Evolutionary conservation across 1,140 invertebrate species (phyloP).

Genomic region (Thalassaphorura encarpata): DNA sequence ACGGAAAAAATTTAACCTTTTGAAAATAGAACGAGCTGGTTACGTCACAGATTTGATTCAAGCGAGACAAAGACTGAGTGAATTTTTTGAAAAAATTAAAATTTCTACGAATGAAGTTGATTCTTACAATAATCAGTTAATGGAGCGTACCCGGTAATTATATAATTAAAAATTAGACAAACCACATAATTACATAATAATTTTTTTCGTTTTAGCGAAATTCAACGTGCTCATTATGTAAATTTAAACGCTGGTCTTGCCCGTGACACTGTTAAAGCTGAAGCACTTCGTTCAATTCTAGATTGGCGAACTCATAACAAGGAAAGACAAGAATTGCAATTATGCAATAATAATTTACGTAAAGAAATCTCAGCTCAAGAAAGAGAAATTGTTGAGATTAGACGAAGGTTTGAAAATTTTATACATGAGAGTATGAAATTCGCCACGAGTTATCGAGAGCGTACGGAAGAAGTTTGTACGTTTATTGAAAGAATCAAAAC

Average conservation of each 20-base stretch:
- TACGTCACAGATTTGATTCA: constrained; percentile 11
- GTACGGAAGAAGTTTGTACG: constrained; percentile 26
- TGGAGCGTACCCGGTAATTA: constrained; percentile 3
- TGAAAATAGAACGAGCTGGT: constrained; percentile 15
- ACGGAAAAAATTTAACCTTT: constrained; percentile 8
- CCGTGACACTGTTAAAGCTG: constrained; percentile 22
- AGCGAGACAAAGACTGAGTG: constrained; percentile 9
- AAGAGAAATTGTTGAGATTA: constrained; percentile 1
- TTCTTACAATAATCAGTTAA: constrained; percentile 11
- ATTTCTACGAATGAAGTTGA: constrained; percentile 20
- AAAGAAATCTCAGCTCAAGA: constrained; percentile 15
- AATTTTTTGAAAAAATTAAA: constrained; percentile 17
- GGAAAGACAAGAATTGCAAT: constrained; percentile 15
- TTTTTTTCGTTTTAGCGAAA: constrained; percentile 8
- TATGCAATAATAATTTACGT: constrained; percentile 17
- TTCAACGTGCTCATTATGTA: constrained; percentile 19
- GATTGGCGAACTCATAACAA: constrained; percentile 14
- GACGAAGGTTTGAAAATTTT: constrained; percentile 12
- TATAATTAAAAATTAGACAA: not conserved
- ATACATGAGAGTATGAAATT: not conserved
- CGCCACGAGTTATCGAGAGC: constrained; percentile 15
- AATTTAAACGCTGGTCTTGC: constrained; percentile 18
- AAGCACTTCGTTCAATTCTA: constrained; percentile 14
- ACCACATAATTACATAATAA: not conserved
- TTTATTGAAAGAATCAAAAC: constrained; percentile 23